Evolutionary conservation across 2,113 vertebrate genomes (phyloP), one percentile per base, ranked within the genome.

Genomic region (Anoplopoma fimbria): DNA sequence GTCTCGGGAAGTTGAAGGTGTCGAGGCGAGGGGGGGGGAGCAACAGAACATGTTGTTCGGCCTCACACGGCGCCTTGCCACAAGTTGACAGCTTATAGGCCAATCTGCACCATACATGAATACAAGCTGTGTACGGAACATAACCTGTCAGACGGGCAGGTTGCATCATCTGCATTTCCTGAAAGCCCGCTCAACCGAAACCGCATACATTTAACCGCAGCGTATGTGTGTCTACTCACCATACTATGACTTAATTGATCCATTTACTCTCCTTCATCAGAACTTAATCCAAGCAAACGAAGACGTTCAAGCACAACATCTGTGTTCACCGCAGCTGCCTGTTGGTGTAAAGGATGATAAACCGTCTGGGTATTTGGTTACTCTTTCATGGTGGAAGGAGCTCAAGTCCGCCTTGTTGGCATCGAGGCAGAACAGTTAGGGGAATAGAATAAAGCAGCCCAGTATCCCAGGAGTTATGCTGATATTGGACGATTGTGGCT

Each of bases 1-100:
- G 90, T 85, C 88, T 91, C 81, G 60, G 92, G 90, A 93, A 93
- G 91, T 88, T 84, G 92, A 90, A 89, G 87, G 92, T 88, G 89
- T 84, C 87, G 75, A 63, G 79, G 83, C 88, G 21, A 21, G 23
- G 51, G 10, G 12, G n/a, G n/a, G n/a, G n/a, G n/a, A 84, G 82
- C 80, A 90, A 88, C 90, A 86, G 89, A 90, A 90, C 89, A 84
- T 81, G 85, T 80, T 92, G 91, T 85, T n/a, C 77, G 85, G 75
- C 82, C 85, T 88, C 78, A 77, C 86, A 61, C 67, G 17, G 63
- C 4, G 63, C 82, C 83, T 60, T 33, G 83, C 83, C 91, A 79
- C 85, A 64, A 49, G 85, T 82, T 89, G 88, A 93, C 89, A 86
- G 89, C 82, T 90, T 87, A 87, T 90, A 88, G 84, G 87, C 86